Evolutionary conservation across 2,888 invertebrate species (phyloP), one percentile per base, ranked within the genome.

Genomic region (Platypus cylindrus): DNA sequence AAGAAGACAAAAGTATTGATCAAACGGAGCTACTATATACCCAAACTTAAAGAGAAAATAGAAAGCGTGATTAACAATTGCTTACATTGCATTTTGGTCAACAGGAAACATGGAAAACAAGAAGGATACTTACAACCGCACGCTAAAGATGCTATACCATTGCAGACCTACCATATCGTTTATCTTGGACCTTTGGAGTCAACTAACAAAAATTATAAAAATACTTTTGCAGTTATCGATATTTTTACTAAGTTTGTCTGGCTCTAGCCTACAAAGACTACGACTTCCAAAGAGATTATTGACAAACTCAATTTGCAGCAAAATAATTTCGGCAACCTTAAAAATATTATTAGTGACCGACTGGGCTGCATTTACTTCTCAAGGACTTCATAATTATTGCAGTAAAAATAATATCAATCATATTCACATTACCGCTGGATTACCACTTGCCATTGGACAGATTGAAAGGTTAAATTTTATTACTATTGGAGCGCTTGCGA

Each of bases 331-430:
- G 48, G 48, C 9, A 48, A 47, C 30, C 53, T 9, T 49, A 34
- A 24, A 7, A 8, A 39, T 20, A 48, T 51, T 3, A 16, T 32
- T 45, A 51, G 4, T 4, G 52, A 60, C 34, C 41, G 47, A 32
- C 57, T n/a, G 58, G 3, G 45, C 58, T 2, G 59, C 62, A 3
- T 62, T 55, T 35, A 57, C 56, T 1, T 52, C 56, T 1, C 32
- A 48, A 5, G 51, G 48, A 3, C 60, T 60, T 22, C 11, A 44
- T 32, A 38, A 50, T 1, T 62, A 58, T 38, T 59, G 57, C 37
- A 44, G 46, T 2, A 53, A 59, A 40, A 45, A 43, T 1, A 45
- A 41, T 1, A 58, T 62, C 9, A 32, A 48, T 24, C 55, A 55
- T 34, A 34, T 49, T 1, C 26, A 33, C 2, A 54, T 48, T 15